Percentiles rank a stretch among this genome's conserved stretches.
Conservation (phyloP, 2,888 invertebrate genomes). For the Cerceris ruficornis region DNA sequence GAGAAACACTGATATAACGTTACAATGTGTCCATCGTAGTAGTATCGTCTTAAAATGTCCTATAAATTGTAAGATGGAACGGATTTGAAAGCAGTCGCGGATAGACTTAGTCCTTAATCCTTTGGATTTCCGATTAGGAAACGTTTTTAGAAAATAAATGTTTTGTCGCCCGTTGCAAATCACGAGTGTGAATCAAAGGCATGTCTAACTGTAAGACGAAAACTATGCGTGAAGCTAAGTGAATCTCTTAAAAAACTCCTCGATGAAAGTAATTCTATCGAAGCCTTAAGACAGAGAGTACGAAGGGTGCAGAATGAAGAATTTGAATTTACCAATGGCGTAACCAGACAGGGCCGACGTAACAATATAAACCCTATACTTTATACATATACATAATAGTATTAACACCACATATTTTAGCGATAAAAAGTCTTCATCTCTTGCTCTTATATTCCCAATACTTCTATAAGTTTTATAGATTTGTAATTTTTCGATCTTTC, state of each 20-base stretch:
- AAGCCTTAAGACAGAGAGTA: too few relatives aligned
- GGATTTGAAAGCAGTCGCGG: conserved; percentile 55
- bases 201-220: too few relatives aligned
- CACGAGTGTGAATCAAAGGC: too few relatives aligned
- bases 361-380: too few relatives aligned
- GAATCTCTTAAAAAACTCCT: neutral
- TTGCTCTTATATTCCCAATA: too few relatives aligned
- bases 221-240: too few relatives aligned
- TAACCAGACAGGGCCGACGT: conserved; percentile 24
- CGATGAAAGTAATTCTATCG: neutral
- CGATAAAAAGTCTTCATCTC: too few relatives aligned
- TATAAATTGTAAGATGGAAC: conserved; percentile 59
- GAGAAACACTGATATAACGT: too few relatives aligned
- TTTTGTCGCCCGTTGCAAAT: neutral
- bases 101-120: conserved; percentile 12
- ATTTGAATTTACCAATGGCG: conserved; percentile 15
- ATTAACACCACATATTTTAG: too few relatives aligned
- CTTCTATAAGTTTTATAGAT: too few relatives aligned
- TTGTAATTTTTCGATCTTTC: neutral
- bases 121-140: conserved; percentile 18
- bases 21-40: too few relatives aligned
- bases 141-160: conserved; percentile 34
- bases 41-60: conserved; percentile 26
- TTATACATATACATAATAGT: too few relatives aligned
- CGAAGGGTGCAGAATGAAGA: neutral